Evolutionary conservation across 2,113 vertebrate genomes (phyloP).

Genomic region (Meriones unguiculatus): DNA sequence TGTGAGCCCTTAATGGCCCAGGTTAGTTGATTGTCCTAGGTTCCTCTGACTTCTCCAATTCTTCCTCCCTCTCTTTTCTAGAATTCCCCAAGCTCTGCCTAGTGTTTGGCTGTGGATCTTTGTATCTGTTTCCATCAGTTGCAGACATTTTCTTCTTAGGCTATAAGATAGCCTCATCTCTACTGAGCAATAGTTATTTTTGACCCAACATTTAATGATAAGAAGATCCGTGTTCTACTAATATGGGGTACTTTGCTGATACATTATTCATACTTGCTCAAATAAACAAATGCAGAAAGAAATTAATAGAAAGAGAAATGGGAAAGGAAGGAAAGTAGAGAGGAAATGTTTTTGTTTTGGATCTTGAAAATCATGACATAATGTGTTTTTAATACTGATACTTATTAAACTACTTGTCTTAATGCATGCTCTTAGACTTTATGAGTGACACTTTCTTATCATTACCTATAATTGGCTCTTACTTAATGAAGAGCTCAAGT

Average conservation of each 20-base stretch:
- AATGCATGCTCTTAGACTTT: neutral
- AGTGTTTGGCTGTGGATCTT: neutral
- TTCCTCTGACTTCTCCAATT: neutral
- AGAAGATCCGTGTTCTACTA: neutral
- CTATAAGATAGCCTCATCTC: neutral
- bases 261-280: neutral
- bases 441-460: constrained; percentile 24
- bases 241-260: neutral
- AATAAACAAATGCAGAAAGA: neutral
- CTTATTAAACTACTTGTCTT: constrained; percentile 22
- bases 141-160: neutral
- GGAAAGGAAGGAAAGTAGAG: rapidly evolving
- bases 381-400: constrained; percentile 21
- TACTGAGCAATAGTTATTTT: neutral
- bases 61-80: neutral
- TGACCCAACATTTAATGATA: neutral
- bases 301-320: neutral
- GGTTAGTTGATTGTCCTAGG: neutral
- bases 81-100: neutral
- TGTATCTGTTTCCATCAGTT: neutral
- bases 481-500: constrained; percentile 39
- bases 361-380: neutral
- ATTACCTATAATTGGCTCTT: constrained; percentile 62
- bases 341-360: neutral
- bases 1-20: neutral